Base-by-base conservation (phyloP, 1,140 invertebrate genomes). In the Drosophila biarmipes region DNA sequence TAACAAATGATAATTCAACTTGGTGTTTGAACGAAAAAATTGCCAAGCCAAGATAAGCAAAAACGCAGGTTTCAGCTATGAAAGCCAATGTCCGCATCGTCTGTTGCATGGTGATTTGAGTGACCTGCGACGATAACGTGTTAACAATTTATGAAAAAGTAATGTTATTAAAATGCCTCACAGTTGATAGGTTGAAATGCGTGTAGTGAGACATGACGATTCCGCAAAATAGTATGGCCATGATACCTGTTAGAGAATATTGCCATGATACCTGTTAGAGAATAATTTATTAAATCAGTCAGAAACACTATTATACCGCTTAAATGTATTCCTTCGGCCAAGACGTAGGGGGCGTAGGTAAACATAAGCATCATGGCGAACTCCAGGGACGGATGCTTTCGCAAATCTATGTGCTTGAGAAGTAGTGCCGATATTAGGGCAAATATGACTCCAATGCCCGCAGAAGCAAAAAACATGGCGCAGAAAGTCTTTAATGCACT, bases 151-250 rank as follows among this genome's bases (percentile, higher is more conserved):
- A 7, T 10, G 8, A 11, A n/a, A 53, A 7, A 21, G 1, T 2
- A 11, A 17, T 1, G 4, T 6, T 15, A 12, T 7, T 0, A 8
- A 3, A 24, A 4, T 17, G 2, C 4, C 64, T 48, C 5, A 56
- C 67, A 17, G 98, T 99, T 2, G 98, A 99, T 14, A 99, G 93
- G 93, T 99, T 99, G 82, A 98, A 98, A 94, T 99, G 99, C 15
- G 98, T 99, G 89, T 99, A 99, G 92, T 99, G 99, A 1, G 98
- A 99, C 99, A 99, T 99, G 0, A 99, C 98, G 90, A 99, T 98
- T 3, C 98, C 99, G 93, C 98, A 99, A 91, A 99, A 99, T 64
- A 99, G 93, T 84, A 99, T 99, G 14, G 99, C 98, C 99, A 99
- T 99, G 42, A 99, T 99, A 63, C 72, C 72, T 74, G 11, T 45